Percentiles rank a stretch among this genome's conserved stretches.
phyloP scores from a whole-genome alignment of 2,797 vertebrate species.

The Cacajao melanocephalus region DNA sequence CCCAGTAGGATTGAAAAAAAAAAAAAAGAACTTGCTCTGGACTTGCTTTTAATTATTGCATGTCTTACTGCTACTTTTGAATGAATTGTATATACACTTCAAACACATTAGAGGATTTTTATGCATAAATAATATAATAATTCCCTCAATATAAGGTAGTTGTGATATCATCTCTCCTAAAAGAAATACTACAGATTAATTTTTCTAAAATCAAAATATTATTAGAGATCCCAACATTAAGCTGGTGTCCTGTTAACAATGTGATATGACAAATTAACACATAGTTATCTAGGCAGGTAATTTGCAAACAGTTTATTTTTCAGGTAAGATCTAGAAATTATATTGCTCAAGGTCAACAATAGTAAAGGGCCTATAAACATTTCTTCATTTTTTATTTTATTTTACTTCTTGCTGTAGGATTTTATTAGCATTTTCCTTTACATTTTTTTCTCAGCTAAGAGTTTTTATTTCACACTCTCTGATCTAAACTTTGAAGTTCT shows the following conservation, averaged over 20 bases:
- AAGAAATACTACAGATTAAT: neutral
- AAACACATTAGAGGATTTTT: conserved; percentile 8
- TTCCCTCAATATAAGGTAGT: neutral
- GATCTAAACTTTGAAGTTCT: conserved; percentile 3
- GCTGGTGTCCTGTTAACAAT: neutral
- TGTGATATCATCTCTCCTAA: neutral
- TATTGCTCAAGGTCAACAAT: neutral
- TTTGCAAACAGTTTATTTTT: neutral
- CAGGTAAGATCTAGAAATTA: neutral
- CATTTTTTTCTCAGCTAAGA: neutral
- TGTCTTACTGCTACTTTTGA: neutral
- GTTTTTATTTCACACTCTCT: neutral
- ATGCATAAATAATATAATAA: neutral
- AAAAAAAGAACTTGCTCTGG: neutral
- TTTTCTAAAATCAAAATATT: conserved; percentile 16
- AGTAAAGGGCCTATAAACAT: neutral
- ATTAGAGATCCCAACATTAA: neutral
- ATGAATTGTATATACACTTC: neutral
- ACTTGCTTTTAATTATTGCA: neutral
- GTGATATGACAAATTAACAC: neutral
- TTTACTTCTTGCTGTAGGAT: neutral
- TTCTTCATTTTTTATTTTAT: neutral
- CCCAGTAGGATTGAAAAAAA: neutral
- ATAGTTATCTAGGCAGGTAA: neutral
- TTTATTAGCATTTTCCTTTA: neutral